Evolutionary conservation across 2,888 invertebrate genomes (phyloP).

Genomic region (Tridacna gigas): DNA sequence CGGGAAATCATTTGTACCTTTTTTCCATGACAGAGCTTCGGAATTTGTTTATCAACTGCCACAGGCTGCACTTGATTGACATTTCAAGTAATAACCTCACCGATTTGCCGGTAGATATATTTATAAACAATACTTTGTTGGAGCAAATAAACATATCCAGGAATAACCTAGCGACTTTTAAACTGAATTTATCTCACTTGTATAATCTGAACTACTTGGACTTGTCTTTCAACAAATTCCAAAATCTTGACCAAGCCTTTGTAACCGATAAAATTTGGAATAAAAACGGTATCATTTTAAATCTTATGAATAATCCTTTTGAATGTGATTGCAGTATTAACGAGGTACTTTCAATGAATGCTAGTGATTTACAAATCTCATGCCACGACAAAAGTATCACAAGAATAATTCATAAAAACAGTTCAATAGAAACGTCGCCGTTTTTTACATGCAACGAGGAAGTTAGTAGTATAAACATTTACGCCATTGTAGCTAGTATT

Average conservation of each 20-base stretch:
- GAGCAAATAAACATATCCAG: background rate
- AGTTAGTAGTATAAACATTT: background rate
- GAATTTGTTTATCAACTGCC: background rate
- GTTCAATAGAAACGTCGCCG: background rate
- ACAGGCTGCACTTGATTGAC: background rate
- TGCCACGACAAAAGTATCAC: background rate
- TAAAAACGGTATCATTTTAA: background rate
- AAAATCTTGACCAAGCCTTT: background rate
- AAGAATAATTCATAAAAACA: background rate
- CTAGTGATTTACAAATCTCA: background rate
- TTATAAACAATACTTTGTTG: background rate
- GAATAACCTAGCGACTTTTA: background rate
- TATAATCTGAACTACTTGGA: background rate
- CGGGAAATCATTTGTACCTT: background rate
- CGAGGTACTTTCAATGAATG: background rate
- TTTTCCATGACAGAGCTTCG: background rate
- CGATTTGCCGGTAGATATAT: background rate
- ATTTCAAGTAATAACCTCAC: conserved; percentile 1
- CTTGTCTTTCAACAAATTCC: background rate
- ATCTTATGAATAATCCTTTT: background rate
- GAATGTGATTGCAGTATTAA: conserved; percentile 13
- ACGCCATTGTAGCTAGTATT: background rate
- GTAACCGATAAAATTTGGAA: background rate
- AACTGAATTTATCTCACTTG: background rate
- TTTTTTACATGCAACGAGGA: background rate